Conservation (phyloP, 2,888 invertebrate genomes). For the Meta bourneti region DNA sequence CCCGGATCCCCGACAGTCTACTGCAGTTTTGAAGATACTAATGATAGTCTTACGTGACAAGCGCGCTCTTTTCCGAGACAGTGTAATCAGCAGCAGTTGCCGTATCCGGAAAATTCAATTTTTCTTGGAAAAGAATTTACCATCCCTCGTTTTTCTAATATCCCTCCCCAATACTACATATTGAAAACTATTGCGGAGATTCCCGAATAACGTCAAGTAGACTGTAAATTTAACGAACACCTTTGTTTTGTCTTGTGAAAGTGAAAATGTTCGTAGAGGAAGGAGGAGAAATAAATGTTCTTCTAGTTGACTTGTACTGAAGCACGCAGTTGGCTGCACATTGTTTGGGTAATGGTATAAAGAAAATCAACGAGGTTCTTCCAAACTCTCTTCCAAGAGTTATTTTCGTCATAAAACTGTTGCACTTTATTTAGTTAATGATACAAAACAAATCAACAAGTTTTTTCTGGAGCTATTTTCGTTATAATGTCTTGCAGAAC, state of each 20-base stretch:
- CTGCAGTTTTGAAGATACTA: constrained; percentile 6
- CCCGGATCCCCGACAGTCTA: background rate
- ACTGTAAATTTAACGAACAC: background rate
- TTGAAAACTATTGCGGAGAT: background rate
- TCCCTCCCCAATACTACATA: constrained; percentile 5
- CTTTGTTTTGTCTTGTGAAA: background rate
- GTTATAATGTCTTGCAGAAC: no score
- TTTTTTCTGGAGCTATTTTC: background rate
- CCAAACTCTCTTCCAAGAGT: background rate
- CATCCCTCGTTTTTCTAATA: background rate
- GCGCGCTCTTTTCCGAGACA: background rate
- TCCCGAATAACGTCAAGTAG: background rate
- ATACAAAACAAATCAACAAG: background rate
- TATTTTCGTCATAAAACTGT: background rate
- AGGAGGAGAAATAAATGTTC: background rate
- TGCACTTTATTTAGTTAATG: background rate
- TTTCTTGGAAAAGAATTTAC: background rate
- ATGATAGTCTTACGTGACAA: constrained; percentile 50
- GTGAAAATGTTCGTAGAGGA: background rate
- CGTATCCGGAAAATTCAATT: constrained; percentile 1
- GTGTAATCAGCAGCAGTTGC: constrained; percentile 21
- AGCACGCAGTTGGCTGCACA: background rate
- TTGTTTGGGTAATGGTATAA: background rate
- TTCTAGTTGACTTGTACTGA: background rate
- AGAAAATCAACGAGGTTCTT: background rate